Evolutionary conservation across 2,113 vertebrate genomes (phyloP), one percentile per base, ranked within the genome.

Genomic region (Catharus fuscescens): DNA sequence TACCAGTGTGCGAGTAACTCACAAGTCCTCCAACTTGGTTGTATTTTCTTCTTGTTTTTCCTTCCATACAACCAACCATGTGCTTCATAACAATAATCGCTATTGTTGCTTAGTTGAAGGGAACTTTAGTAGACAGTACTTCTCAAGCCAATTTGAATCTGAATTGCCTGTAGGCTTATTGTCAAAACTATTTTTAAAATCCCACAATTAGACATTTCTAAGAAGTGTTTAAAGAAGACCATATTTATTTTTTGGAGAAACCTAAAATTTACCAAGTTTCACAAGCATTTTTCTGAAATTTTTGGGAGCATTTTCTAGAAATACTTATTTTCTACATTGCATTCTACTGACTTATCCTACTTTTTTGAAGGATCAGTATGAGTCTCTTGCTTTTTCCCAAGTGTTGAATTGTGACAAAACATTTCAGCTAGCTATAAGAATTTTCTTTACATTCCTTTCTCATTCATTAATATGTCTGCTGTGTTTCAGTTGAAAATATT

Each of bases 41-140:
- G 8, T 26, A 5, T 45, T 73, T 57, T 53, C n/a, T 48, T 61
- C 4, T 3, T 16, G 14, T 18, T 48, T 67, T 86, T 57, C 16
- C 42, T 77, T 62, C 29, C 18, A 29, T 26, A 18, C 0, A 1
- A 45, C 20, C 2, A 0, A 34, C 23, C 2, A 0, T 4, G 6
- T 48, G 13, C 19, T 70, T 40, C 28, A 2, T 9, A 54, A 61
- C 25, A 93, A 40, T 34, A 72, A 77, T 10, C 45, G 7, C 6
- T 88, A 6, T 38, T 73, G 32, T 57, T 61, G 42, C 8, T 56
- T 18, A 65, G 12, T 4, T 44, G 16, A 92, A 70, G 20, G 61
- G 80, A 73, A 80, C 8, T 50, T 80, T 6, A 44, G 3, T 12
- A 38, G 19, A 57, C 6, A 47, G 18, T 23, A 50, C 6, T 72